Evolutionary conservation across 2,113 vertebrate species (phyloP), one percentile per base, ranked within the genome.

Genomic region (Tachuris rubrigastra): DNA sequence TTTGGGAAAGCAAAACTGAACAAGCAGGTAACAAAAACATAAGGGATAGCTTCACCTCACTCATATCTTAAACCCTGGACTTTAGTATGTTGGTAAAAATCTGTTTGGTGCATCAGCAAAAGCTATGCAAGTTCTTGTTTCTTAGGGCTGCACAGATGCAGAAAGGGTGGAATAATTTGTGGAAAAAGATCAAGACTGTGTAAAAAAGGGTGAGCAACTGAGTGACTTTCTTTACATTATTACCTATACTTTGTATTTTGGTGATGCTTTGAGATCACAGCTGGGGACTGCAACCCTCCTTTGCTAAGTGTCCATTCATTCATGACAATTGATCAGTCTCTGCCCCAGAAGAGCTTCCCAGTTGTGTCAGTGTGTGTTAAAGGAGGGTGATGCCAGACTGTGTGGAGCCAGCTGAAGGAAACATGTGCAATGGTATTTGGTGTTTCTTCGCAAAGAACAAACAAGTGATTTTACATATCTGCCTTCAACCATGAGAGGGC

Each of bases 391-490:
- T 89, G 83, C 52, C 69, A 93, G 88, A 89, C 90, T 79, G 8
- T 9, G 37, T 47, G 93, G 90, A 96, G 80, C 83, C 88, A 14
- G 49, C 72, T 78, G 80, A 75, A 94, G 80, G 93, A 95, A 94
- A 53, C 2, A 4, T 5, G 1, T 65, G 49, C 44, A 16, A 2
- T 46, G 65, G 79, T 53, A 92, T 92, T 94, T 94, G 56, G 80
- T 78, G 53, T 72, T 93, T 78, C 90, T 92, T 84, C 0, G 23
- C 58, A 55, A 96, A 94, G 83, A 96, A 65, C 56, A 92, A 96
- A 96, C 66, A 78, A 78, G 56, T 33, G 69, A 46, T 28, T 95
- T 84, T 75, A 93, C 55, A 7, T 89, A 67, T 89, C 92, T 93
- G 58, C 56, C 60, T 92, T 81, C 86, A 92, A 5, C 85, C 73